phyloP scores from a whole-genome alignment of 2,113 vertebrate genomes.

The Chaetura pelagica region DNA sequence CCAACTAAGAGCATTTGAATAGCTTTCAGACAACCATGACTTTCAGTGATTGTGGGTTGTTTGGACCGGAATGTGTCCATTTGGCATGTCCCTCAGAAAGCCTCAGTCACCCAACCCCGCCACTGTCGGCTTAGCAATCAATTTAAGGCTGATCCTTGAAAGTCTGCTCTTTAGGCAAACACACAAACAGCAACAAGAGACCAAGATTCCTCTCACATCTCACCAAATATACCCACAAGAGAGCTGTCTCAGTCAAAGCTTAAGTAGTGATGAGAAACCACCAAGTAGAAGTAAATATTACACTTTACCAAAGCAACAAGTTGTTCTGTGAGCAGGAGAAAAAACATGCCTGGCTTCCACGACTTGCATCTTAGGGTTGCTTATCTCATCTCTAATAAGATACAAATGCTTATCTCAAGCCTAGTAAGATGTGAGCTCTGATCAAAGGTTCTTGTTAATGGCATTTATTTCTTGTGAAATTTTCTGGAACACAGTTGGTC shows the following conservation, averaged over 20 bases:
- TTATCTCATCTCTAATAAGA: slow-evolving; percentile 27
- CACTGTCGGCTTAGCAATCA: rapidly evolving
- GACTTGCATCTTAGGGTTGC: rapidly evolving
- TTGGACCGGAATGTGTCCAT: not conserved
- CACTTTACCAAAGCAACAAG: not conserved
- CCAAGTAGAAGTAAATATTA: not conserved
- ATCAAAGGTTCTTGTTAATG: slow-evolving; percentile 35
- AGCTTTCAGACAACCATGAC: not conserved
- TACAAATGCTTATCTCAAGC: slow-evolving; percentile 1
- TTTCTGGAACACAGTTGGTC: not conserved
- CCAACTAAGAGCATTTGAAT: not conserved
- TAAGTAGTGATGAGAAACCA: not conserved
- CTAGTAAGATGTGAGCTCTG: not conserved
- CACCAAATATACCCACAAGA: not conserved
- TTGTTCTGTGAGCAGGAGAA: not conserved
- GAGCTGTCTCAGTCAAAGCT: not conserved
- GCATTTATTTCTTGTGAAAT: slow-evolving; percentile 1
- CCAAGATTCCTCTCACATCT: not conserved
- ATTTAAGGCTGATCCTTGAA: not conserved
- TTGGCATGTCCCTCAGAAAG: not conserved
- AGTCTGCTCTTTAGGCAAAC: not conserved
- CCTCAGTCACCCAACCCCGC: not conserved
- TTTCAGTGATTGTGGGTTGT: not conserved
- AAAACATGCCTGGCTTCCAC: not conserved
- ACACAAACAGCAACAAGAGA: not conserved